Conservation (phyloP, 1,140 invertebrate species). For the Pogonomyrmex californicus region DNA sequence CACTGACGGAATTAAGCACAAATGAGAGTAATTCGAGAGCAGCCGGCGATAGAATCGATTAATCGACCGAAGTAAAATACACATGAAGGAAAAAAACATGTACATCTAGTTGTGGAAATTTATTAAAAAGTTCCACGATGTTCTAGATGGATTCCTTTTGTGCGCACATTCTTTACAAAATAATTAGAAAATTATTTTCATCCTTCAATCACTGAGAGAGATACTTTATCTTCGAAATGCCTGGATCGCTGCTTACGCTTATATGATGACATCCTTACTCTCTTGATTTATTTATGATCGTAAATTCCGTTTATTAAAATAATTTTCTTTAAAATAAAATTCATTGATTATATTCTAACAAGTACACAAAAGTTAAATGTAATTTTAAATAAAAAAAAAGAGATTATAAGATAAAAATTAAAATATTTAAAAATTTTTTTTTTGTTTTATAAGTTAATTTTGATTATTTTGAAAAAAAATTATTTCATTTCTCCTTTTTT, state of each 20-base stretch:
- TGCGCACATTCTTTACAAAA: neutral
- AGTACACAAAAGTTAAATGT: neutral
- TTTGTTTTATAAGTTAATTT: neutral
- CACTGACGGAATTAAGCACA: constrained; percentile 12
- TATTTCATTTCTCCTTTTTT: neutral
- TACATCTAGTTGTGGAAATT: constrained; percentile 13
- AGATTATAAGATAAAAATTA: neutral
- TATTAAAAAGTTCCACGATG: constrained; percentile 43
- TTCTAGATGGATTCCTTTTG: neutral
- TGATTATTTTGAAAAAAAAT: constrained; percentile 14
- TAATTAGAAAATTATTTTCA: constrained; percentile 36
- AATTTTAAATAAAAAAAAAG: neutral
- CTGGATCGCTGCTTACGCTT: neutral
- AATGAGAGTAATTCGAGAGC: constrained; percentile 15
- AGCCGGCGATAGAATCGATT: constrained; percentile 34
- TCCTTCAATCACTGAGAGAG: neutral
- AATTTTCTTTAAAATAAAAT: neutral
- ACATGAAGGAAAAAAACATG: neutral
- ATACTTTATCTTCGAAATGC: neutral
- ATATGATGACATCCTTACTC: neutral
- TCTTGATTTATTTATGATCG: constrained; percentile 4
- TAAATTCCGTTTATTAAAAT: neutral
- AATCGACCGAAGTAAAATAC: neutral
- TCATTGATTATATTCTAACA: neutral
- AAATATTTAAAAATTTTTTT: neutral